Percentiles rank a stretch among this genome's conserved stretches.
These are phyloP conservation scores for Drosophila arizonae DNA, from an alignment of 1,140 invertebrate genomes.

Conservation along the genomic window DNA sequence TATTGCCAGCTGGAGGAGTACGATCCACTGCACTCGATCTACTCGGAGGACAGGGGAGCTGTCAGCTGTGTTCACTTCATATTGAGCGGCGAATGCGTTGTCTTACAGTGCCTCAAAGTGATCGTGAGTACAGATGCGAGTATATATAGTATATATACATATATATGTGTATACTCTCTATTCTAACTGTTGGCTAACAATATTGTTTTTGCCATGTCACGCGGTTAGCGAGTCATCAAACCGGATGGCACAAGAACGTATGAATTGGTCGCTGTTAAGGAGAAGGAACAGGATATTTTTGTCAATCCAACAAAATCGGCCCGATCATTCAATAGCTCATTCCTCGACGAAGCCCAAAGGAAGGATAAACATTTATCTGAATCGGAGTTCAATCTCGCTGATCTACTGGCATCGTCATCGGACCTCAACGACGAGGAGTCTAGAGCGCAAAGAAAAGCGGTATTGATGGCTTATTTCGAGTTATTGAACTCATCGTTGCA, in stretches of 20 bases:
- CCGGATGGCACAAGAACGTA: slow-evolving; percentile 16
- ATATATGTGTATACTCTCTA: neutral
- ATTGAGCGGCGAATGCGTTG: slow-evolving; percentile 74
- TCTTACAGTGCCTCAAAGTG: slow-evolving; percentile 77
- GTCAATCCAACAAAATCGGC: neutral
- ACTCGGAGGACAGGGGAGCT: slow-evolving; percentile 62
- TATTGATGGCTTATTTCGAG: neutral
- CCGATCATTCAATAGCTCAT: neutral
- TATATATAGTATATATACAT: neutral
- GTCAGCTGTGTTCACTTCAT: slow-evolving; percentile 70
- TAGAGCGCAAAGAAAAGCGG: slow-evolving; percentile 7
- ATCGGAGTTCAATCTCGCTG: slow-evolving; percentile 9
- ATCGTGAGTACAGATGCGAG: slow-evolving; percentile 33
- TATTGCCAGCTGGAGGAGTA: slow-evolving; percentile 57
- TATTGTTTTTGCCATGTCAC: no score
- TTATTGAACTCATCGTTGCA: no score
- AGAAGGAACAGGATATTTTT: neutral
- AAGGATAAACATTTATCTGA: neutral
- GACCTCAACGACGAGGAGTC: slow-evolving; percentile 19
- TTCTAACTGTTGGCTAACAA: no score
- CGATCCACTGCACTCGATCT: slow-evolving; percentile 70
- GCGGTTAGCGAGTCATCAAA: slow-evolving; percentile 13
- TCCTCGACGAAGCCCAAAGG: neutral
- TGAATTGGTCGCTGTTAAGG: neutral
- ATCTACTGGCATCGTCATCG: slow-evolving; percentile 30